These are phyloP conservation scores for Mohoua ochrocephala DNA, from an alignment of 2,113 vertebrate species.

Conservation along the genomic window DNA sequence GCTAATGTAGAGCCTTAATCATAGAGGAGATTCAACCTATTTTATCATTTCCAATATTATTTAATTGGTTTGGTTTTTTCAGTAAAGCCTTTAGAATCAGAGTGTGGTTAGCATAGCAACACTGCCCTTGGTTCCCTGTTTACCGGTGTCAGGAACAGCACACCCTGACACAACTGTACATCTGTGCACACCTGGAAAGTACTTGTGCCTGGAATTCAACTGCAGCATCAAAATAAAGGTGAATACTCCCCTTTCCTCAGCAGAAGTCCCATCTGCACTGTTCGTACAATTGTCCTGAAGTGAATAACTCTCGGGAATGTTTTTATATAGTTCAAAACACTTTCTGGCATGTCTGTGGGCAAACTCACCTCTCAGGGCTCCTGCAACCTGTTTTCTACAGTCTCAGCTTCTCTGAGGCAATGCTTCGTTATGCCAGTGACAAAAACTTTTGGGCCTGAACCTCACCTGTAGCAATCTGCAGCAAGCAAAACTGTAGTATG, in stretches of 20 bases:
- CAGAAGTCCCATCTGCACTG: background rate
- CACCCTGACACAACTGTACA: background rate
- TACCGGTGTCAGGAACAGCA: background rate
- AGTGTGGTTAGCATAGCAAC: background rate
- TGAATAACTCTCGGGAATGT: background rate
- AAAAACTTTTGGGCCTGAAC: background rate
- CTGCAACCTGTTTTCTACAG: background rate
- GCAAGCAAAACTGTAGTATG: background rate
- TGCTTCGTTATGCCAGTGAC: background rate
- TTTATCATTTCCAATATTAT: conserved; percentile 46
- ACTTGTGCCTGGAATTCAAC: background rate
- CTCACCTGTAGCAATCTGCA: background rate
- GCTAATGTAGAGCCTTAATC: background rate
- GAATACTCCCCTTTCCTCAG: background rate
- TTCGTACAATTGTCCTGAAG: background rate
- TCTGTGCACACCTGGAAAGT: background rate
- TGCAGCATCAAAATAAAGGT: background rate
- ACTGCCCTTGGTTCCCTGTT: background rate
- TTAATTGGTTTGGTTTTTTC: conserved; percentile 60
- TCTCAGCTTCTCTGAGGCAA: background rate
- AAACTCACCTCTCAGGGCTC: background rate
- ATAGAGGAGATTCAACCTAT: conserved; percentile 17
- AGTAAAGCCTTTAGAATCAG: conserved; percentile 23
- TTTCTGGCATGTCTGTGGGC: background rate
- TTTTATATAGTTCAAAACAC: background rate